Evolutionary conservation across 2,113 vertebrate genomes (phyloP), one percentile per base, ranked within the genome.

Genomic region (Urocynchramus pylzowi): DNA sequence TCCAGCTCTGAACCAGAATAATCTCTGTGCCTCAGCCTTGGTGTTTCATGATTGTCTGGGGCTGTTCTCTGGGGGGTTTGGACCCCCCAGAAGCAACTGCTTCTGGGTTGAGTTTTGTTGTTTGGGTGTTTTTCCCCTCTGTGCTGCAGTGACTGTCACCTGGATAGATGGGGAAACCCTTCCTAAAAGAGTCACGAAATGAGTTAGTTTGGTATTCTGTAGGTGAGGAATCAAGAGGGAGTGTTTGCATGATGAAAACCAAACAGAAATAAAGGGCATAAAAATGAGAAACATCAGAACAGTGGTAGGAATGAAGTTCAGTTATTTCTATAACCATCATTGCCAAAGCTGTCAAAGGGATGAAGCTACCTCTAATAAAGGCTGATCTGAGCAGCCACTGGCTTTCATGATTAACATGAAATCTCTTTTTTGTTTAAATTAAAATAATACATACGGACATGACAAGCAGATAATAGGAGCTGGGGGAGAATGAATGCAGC

Each of bases 371-470:
- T 92, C 60, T 85, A 86, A 81, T 90, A 77, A 91, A 65, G 47
- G 75, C 76, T 93, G 93, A 90, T 92, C 71, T 87, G 81, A 71
- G 68, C 75, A 93, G 79, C 67, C 68, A 27, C 27, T 70, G 63
- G 24, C 87, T 94, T 93, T 90, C 85, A 41, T 67, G 71, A 54
- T 87, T 79, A 87, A 91, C 63, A 44, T 80, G 83, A 91, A 89
- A 92, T 95, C 60, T 95, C 60, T 81, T 83, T 94, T 94, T 90
- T 88, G 71, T 90, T 92, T 92, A 89, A 92, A 95, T 93, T 93
- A 86, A 90, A 94, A 84, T 68, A 89, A 57, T 73, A 42, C 61
- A 16, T 81, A 53, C 31, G 53, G 83, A 71, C 52, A 33, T 84
- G 92, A 87, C 93, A 95, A 93, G 79, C 68, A 74, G 76, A 30